phyloP scores from a whole-genome alignment of 2,797 vertebrate species.

The Notamacropus eugenii region DNA sequence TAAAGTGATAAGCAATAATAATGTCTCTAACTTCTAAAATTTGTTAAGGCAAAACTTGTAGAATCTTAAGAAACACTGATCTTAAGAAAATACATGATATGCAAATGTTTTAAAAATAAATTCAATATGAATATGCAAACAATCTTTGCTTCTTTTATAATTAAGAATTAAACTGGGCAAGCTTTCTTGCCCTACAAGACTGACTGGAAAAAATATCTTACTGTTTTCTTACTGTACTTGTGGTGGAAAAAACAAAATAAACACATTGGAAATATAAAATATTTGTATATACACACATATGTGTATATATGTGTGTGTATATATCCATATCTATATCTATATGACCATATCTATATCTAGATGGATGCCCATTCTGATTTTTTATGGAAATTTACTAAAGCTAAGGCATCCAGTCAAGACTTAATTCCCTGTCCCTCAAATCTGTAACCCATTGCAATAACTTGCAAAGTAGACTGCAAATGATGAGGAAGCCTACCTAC shows the following conservation, averaged over 20 bases:
- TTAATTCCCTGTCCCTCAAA: constrained; percentile 23
- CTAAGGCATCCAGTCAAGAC: background rate
- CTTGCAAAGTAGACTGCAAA: constrained; percentile 38
- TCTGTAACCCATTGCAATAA: constrained; percentile 47
- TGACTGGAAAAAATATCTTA: constrained; percentile 18
- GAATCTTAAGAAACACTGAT: background rate
- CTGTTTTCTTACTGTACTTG: constrained; percentile 41
- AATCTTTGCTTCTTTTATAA: background rate
- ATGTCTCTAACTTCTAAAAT: background rate
- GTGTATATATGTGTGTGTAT: too few relatives aligned
- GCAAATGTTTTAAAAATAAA: background rate
- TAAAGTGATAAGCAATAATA: background rate
- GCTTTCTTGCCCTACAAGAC: background rate
- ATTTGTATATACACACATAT: too few relatives aligned
- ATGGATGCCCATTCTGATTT: constrained; percentile 13
- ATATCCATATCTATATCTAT: too few relatives aligned
- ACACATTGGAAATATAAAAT: too few relatives aligned
- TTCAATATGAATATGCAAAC: background rate
- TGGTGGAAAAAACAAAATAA: background rate
- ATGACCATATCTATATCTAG: too few relatives aligned
- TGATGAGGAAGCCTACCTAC: constrained; percentile 33
- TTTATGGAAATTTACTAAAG: constrained; percentile 53
- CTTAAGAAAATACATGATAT: constrained; percentile 13
- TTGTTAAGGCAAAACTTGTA: background rate
- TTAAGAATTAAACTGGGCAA: constrained; percentile 7